Conservation (phyloP, 2,113 vertebrate species). For the Menura novaehollandiae region DNA sequence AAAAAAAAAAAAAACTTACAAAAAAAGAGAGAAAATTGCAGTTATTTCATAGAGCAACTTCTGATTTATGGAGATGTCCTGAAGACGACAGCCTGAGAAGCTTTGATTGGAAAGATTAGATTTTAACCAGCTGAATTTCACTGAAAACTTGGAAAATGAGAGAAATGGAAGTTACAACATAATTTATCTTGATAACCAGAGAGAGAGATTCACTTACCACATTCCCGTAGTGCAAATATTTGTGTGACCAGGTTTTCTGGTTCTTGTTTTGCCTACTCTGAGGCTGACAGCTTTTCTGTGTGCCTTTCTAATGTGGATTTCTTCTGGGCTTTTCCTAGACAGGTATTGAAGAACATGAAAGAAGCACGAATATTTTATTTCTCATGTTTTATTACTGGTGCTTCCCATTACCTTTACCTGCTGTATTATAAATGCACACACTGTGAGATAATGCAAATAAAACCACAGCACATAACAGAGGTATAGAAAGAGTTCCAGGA, state of each 20-base stretch:
- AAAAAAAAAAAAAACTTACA: not conserved
- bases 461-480: not conserved
- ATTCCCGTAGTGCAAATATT: not conserved
- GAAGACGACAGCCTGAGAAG: not conserved
- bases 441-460: not conserved
- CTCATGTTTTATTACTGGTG: not conserved
- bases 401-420: not conserved
- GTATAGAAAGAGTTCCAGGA: not conserved
- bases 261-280: not conserved
- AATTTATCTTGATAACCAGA: constrained; percentile 12
- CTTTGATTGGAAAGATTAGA: not conserved
- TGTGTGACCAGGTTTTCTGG: not conserved
- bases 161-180: not conserved
- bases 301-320: not conserved
- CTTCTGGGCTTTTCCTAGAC: not conserved
- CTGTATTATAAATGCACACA: not conserved
- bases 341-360: not conserved
- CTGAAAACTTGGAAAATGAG: not conserved
- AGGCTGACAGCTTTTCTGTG: not conserved
- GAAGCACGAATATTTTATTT: not conserved
- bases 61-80: not conserved
- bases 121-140: constrained; percentile 8
- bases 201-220: not conserved
- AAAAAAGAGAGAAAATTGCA: not conserved
- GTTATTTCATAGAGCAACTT: not conserved